These are phyloP conservation scores for Drosophila setifemur DNA, from an alignment of 1,140 invertebrate species.

Conservation along the genomic window DNA sequence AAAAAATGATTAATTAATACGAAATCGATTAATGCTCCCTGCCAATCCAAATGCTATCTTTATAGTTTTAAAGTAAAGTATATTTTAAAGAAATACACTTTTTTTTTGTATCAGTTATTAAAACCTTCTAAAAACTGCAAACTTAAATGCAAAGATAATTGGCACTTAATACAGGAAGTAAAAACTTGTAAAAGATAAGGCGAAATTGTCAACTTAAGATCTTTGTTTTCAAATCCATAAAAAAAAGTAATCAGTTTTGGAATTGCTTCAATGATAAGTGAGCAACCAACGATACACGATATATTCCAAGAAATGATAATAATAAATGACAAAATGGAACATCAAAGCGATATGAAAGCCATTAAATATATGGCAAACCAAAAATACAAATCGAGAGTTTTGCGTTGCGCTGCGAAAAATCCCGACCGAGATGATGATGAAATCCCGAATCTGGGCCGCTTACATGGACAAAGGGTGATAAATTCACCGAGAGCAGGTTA, in stretches of 20 bases:
- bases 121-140: too few relatives aligned
- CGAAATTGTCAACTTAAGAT: constrained; percentile 2
- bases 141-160: too few relatives aligned
- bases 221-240: constrained; percentile 3
- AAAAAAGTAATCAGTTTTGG: not conserved
- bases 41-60: too few relatives aligned
- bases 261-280: constrained; percentile 7
- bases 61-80: too few relatives aligned
- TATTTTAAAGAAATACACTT: too few relatives aligned
- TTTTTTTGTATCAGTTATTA: too few relatives aligned
- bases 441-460: constrained; percentile 4
- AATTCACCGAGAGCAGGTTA: constrained; percentile 19
- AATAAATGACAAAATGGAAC: not conserved
- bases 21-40: too few relatives aligned
- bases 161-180: constrained; percentile 5
- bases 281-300: constrained; percentile 2
- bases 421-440: constrained; percentile 25
- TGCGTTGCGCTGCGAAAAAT: not conserved
- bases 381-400: constrained; percentile 16
- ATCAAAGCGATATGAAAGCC: constrained; percentile 16
- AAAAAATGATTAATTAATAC: not conserved
- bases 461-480: constrained; percentile 28
- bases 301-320: constrained; percentile 33
- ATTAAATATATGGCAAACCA: constrained; percentile 11
- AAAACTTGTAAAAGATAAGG: constrained; percentile 4